Base-by-base conservation (phyloP, 2,113 vertebrate species). In the Oxyruncus cristatus region DNA sequence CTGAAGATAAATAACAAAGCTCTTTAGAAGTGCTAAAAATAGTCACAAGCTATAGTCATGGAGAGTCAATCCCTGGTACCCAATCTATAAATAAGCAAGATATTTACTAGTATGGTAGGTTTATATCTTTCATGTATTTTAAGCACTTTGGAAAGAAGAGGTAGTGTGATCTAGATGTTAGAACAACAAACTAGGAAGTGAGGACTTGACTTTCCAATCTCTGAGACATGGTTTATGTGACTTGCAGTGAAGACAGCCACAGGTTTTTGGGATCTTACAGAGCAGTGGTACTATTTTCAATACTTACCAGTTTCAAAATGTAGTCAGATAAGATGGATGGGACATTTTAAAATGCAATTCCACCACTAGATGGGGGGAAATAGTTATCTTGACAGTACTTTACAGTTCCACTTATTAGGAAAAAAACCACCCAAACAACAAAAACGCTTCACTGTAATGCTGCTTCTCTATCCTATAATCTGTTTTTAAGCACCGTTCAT, bases 11-110 rank as follows among this genome's bases (percentile, higher is more conserved):
- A 70, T 93, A 95, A 56, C 85, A 70, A 88, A 91, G 47, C 74
- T 93, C 77, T 92, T 95, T 11, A 78, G 46, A 35, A 70, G 13
- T 55, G 85, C 85, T 95, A 91, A 95, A 97, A 92, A 88, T 92
- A 96, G 58, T 59, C 15, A 62, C 14, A 63, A 89, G 23, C 74
- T 91, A 13, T 35, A 66, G 28, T 39, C 3, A 8, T 52, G 53
- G 67, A 88, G 89, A 87, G 35, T 30, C 56, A 93, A 49, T 88
- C 18, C 46, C 52, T 75, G 61, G 37, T 30, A 89, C 22, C 17
- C 22, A 58, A 14, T 35, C 67, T 92, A 55, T 83, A 94, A 96
- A 89, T 95, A 85, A 71, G 39, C 32, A 78, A 85, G 14, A 32
- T 89, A 41, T 76, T 59, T 42, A 68, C 41, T 37, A 26, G 17